phyloP scores from a whole-genome alignment of 1,140 invertebrate genomes.

The Trachymyrmex cornetzi region DNA sequence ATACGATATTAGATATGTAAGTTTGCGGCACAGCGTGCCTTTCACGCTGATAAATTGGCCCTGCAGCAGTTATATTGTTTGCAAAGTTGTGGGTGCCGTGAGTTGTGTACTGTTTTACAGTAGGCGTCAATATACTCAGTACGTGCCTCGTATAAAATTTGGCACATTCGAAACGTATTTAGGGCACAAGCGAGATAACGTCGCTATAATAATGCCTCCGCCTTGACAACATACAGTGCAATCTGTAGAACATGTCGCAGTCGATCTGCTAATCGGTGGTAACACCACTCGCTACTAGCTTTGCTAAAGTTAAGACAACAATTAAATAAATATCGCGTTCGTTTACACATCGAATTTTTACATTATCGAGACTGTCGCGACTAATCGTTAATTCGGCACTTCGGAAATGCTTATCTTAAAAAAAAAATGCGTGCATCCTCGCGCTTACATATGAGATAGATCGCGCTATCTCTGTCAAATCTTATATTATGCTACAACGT shows the following conservation, averaged over 20 bases:
- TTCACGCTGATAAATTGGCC: not conserved
- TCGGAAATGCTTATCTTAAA: not conserved
- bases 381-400: slow-evolving; percentile 32
- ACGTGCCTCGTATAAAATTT: not conserved
- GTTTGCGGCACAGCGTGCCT: not conserved
- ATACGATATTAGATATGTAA: slow-evolving; percentile 26
- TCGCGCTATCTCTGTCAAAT: slow-evolving; percentile 16
- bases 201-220: not conserved
- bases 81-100: not conserved
- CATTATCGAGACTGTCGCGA: slow-evolving; percentile 37
- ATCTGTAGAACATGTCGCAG: not conserved
- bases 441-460: not conserved
- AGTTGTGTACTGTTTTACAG: not conserved
- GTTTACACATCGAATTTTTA: slow-evolving; percentile 19
- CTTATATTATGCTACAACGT: slow-evolving; percentile 50
- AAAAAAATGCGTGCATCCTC: slow-evolving; percentile 9
- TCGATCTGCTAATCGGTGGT: not conserved
- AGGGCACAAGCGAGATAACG: not conserved
- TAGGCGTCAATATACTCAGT: not conserved
- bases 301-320: slow-evolving; percentile 31
- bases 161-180: not conserved
- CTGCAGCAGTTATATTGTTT: not conserved
- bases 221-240: not conserved
- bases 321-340: slow-evolving; percentile 25
- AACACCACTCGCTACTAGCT: not conserved